These are phyloP conservation scores for Desoria tigrina DNA, from an alignment of 2,888 invertebrate species.

Conservation along the genomic window DNA sequence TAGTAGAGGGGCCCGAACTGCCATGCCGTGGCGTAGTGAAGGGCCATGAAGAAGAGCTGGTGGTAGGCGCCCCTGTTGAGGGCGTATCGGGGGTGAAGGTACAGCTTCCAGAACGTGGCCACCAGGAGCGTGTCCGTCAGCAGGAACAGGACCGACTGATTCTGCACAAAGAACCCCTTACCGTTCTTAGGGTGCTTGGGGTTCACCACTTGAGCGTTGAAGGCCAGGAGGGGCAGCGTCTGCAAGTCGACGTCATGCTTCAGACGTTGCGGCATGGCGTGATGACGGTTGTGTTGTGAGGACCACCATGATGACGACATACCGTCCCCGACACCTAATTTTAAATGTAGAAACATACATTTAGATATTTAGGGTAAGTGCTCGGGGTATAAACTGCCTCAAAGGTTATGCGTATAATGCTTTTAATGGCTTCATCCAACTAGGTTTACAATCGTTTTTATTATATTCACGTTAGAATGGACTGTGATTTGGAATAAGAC, in stretches of 20 bases:
- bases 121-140: constrained; percentile 50
- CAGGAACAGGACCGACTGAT: constrained; percentile 49
- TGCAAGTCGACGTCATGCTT: constrained; percentile 51
- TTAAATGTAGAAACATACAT: constrained; percentile 2
- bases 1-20: constrained; percentile 47
- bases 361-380: no score
- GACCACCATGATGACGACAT: constrained; percentile 49
- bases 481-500: no score
- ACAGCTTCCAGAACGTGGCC: constrained; percentile 50
- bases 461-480: no score
- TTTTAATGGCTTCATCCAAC: no score
- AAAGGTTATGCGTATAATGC: no score
- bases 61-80: constrained; percentile 38
- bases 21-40: constrained; percentile 47
- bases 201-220: constrained; percentile 48
- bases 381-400: no score
- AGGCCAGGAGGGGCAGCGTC: constrained; percentile 50
- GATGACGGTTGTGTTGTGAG: constrained; percentile 47
- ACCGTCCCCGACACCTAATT: constrained; percentile 45
- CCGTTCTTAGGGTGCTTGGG: constrained; percentile 46
- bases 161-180: constrained; percentile 47
- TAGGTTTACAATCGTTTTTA: no score
- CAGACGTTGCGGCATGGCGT: constrained; percentile 52
- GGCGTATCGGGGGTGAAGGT: constrained; percentile 48
- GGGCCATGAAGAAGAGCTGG: constrained; percentile 48